Evolutionary conservation across 1,140 invertebrate species (phyloP).

Genomic region (Campoletis sonorensis): DNA sequence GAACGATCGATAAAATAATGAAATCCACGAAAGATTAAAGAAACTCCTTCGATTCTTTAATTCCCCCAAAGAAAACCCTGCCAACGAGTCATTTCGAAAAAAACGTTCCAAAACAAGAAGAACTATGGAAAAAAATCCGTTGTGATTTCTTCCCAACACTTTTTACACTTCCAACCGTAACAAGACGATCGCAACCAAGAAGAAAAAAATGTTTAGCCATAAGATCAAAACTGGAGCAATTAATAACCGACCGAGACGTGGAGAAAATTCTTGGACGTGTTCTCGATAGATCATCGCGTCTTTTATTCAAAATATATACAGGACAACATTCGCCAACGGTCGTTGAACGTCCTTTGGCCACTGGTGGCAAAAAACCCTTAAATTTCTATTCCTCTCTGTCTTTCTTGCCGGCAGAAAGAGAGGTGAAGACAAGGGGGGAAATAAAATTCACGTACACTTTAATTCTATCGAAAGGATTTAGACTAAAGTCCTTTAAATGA

Average conservation of each 20-base stretch:
- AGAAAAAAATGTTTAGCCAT: too few species aligned
- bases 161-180: too few species aligned
- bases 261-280: slow-evolving; percentile 14
- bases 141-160: too few species aligned
- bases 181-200: too few species aligned
- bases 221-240: slow-evolving; percentile 49
- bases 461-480: slow-evolving; percentile 7
- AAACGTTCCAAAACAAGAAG: too few species aligned
- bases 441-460: neutral
- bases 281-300: slow-evolving; percentile 48
- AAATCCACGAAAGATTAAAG: too few species aligned
- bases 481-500: slow-evolving; percentile 68
- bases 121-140: too few species aligned
- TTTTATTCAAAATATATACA: slow-evolving; percentile 32
- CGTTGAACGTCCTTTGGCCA: slow-evolving; percentile 30
- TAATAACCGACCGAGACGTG: slow-evolving; percentile 39
- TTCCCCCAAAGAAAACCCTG: too few species aligned
- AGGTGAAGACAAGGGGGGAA: neutral
- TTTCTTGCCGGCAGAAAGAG: neutral
- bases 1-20: too few species aligned
- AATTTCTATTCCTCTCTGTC: neutral
- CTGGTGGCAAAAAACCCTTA: neutral
- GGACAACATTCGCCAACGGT: slow-evolving; percentile 42
- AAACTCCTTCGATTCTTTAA: too few species aligned
- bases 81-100: too few species aligned